Evolutionary conservation across 2,113 vertebrate genomes (phyloP).

Genomic region (Puma concolor): DNA sequence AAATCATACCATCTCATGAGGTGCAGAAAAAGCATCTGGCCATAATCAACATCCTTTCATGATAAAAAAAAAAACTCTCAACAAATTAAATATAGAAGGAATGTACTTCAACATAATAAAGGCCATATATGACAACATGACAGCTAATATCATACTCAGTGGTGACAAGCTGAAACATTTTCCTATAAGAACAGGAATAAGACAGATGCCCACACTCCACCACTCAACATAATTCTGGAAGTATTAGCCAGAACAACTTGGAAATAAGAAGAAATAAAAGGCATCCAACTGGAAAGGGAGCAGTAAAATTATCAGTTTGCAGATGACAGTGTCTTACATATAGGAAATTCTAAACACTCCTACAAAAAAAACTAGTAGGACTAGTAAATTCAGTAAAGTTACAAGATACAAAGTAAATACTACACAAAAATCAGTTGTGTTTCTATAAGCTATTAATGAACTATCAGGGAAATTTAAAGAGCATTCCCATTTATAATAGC

Average conservation of each 20-base stretch:
- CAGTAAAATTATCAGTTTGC: not conserved
- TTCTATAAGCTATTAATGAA: not conserved
- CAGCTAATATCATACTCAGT: not conserved
- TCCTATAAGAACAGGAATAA: not conserved
- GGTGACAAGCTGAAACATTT: not conserved
- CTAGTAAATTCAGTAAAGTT: not conserved
- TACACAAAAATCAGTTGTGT: not conserved
- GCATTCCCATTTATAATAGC: not conserved
- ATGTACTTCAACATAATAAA: not conserved
- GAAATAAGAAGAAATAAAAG: not conserved
- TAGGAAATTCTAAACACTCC: not conserved
- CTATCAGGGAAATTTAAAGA: not conserved
- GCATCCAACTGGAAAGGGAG: not conserved
- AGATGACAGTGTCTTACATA: not conserved
- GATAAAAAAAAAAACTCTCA: not conserved
- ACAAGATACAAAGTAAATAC: not conserved
- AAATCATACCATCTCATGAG: not conserved
- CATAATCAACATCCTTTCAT: not conserved
- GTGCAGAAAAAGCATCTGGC: not conserved
- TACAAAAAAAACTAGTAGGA: not conserved
- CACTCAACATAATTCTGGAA: not conserved
- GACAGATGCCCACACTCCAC: not conserved
- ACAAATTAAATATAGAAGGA: not conserved
- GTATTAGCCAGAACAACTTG: not conserved
- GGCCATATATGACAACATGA: not conserved